Evolutionary conservation across 2,797 vertebrate genomes (phyloP).

Genomic region (Myotis pilosus): DNA sequence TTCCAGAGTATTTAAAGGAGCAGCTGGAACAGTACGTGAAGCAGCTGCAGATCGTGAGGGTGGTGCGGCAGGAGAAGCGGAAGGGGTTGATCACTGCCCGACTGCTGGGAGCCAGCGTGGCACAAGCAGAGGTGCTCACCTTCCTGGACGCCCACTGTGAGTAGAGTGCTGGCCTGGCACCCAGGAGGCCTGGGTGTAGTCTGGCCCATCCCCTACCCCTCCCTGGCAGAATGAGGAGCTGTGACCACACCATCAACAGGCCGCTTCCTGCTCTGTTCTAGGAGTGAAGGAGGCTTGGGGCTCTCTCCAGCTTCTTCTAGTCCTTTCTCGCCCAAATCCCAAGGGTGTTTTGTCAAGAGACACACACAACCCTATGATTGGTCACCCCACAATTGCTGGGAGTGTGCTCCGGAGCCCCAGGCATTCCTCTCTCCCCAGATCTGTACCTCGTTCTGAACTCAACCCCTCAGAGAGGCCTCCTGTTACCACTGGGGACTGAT

Average conservation of each 20-base stretch:
- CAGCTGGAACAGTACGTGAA: conserved; percentile 89
- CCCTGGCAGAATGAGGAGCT: background rate
- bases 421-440: background rate
- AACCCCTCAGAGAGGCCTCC: background rate
- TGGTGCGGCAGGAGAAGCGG: conserved; percentile 92
- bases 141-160: conserved; percentile 98
- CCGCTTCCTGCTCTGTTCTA: background rate
- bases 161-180: conserved; percentile 65
- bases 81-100: conserved; percentile 96
- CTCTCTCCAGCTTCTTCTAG: background rate
- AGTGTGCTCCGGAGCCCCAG: background rate
- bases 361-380: background rate
- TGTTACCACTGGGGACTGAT: background rate
- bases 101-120: conserved; percentile 92
- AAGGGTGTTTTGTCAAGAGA: background rate
- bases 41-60: conserved; percentile 90
- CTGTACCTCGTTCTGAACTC: background rate
- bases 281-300: background rate
- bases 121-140: conserved; percentile 93
- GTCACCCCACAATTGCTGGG: background rate
- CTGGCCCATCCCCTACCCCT: background rate
- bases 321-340: background rate
- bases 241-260: too few relatives aligned
- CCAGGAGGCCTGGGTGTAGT: background rate
- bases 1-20: conserved; percentile 90